Evolutionary conservation across 2,113 vertebrate genomes (phyloP), one percentile per base, ranked within the genome.

Genomic region (Pelodiscus sinensis): DNA sequence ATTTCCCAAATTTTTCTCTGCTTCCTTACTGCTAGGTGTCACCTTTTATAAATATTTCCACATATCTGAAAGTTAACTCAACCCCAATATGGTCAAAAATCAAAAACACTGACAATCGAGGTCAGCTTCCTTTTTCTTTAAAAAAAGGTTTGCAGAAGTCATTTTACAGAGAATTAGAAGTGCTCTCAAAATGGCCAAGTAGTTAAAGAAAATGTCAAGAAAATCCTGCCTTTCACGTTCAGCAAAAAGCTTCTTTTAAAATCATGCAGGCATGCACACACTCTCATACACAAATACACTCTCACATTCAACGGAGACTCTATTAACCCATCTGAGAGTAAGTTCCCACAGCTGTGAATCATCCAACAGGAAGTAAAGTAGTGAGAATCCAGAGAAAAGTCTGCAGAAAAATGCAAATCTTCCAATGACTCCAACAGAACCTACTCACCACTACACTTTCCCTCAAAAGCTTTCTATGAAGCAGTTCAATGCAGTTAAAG

Each of bases 291-390:
- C 31, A 87, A 82, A 50, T 21, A 85, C 29, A 88, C 15, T 57
- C 82, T 31, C 21, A 73, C 15, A 12, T 89, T 94, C 56, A 51
- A 35, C 79, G 27, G 85, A 60, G n/a, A 29, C 75, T 84, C 8
- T n/a, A 44, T 3, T 3, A 68, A 93, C 89, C 94, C 90, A 79
- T 92, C 2, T 0, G 19, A 92, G 84, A 54, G 81, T 80, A 94
- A 93, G 90, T 87, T 95, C 89, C 87, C 62, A 82, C 73, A 18
- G 86, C 55, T 94, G 79, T 96, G 96, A 96, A 91, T 96, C 96
- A 97, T 90, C 87, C 84, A 62, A 12, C 54, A 35, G 84, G n/a
- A 88, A 92, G 62, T 85, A 50, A 81, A 50, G 35, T 44, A 83
- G 78, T 58, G 84, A 82, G 38, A 44, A 94, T 86, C 85, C 58